Conservation (phyloP, 1,140 invertebrate genomes). For the Lepidurus apus region DNA sequence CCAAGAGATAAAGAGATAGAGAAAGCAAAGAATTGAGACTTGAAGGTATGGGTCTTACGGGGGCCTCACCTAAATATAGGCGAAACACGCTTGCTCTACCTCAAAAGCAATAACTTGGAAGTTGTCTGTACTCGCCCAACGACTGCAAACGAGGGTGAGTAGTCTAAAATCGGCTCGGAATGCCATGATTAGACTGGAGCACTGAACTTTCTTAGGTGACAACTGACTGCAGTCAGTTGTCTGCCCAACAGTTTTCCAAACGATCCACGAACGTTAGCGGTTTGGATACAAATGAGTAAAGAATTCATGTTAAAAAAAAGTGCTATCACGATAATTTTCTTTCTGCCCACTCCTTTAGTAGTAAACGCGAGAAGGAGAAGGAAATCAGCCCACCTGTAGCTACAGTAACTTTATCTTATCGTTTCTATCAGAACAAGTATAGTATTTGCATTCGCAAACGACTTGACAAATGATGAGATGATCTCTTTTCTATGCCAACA, state of each 20-base stretch:
- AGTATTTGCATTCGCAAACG: background rate
- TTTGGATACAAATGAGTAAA: too few species aligned
- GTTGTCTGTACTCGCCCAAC: background rate
- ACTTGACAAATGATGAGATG: background rate
- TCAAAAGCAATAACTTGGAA: background rate
- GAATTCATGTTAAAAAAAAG: too few species aligned
- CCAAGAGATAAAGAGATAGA: background rate
- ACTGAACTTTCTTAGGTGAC: background rate
- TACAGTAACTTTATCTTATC: conserved; percentile 10
- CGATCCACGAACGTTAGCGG: too few species aligned
- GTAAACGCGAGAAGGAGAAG: too few species aligned
- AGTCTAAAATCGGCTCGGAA: conserved; percentile 2
- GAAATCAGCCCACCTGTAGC: too few species aligned
- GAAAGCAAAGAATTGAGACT: conserved; percentile 1
- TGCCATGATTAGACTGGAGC: background rate
- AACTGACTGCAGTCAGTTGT: background rate
- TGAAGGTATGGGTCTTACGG: background rate
- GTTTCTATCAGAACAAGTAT: background rate
- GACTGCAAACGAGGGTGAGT: background rate
- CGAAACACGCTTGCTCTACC: conserved; percentile 15
- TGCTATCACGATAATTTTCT: too few species aligned
- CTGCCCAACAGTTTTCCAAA: too few species aligned
- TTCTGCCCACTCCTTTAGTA: too few species aligned
- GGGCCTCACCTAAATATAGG: background rate
- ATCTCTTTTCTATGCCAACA: background rate